A percentile compares a stretch with the other conserved stretches of the same genome.
Conservation (phyloP, 1,140 invertebrate genomes). For the Papilio polytes region DNA sequence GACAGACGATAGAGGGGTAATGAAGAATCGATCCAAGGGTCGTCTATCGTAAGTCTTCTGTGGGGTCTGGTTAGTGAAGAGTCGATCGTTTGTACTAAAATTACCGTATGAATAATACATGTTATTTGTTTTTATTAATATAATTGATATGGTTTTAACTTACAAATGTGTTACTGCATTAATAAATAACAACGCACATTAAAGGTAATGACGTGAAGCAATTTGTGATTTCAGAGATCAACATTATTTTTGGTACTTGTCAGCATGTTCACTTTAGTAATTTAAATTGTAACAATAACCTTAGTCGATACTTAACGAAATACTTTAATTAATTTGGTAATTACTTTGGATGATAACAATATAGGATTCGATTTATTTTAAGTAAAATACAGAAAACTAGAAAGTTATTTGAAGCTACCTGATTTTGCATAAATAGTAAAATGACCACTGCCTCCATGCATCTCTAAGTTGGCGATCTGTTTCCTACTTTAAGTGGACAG, state of each 20-base stretch:
- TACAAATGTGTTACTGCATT: slow-evolving; percentile 11
- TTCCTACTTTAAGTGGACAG: too few species aligned
- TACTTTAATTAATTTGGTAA: too few species aligned
- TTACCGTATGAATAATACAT: slow-evolving; percentile 53
- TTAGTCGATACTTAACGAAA: too few species aligned
- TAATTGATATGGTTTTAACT: slow-evolving; percentile 30
- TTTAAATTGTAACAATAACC: not conserved
- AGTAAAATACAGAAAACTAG: too few species aligned
- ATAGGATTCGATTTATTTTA: too few species aligned
- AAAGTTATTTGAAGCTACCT: too few species aligned
- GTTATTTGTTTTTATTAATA: slow-evolving; percentile 45
- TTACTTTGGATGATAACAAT: too few species aligned
- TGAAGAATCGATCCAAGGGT: not conserved
- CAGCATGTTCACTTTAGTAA: not conserved
- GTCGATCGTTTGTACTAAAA: slow-evolving; percentile 51
- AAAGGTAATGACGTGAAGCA: not conserved
- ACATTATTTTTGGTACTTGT: not conserved
- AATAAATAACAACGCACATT: not conserved
- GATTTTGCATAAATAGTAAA: too few species aligned
- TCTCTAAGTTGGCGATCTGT: too few species aligned
- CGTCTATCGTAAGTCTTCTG: slow-evolving; percentile 17
- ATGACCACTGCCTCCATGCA: too few species aligned
- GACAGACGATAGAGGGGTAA: slow-evolving; percentile 12
- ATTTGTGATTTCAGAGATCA: not conserved
- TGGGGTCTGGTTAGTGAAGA: slow-evolving; percentile 36